phyloP scores from a whole-genome alignment of 2,888 invertebrate genomes.

The Catonia carolina region DNA sequence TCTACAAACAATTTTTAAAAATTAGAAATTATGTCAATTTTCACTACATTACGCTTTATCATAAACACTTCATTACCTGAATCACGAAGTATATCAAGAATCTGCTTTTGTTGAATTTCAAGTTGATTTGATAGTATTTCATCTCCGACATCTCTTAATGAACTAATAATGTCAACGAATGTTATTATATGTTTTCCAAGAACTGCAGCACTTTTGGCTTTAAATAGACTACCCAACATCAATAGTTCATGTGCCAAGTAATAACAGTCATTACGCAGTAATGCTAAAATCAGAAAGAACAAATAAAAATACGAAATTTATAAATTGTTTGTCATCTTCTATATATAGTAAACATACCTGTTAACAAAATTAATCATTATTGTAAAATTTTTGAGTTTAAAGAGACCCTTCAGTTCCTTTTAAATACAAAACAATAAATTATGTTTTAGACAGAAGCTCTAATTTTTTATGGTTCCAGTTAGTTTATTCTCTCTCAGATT shows the following conservation, averaged over 20 bases:
- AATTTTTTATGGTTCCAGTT: too few relatives aligned
- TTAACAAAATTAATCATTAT: constrained; percentile 32
- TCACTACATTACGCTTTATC: too few relatives aligned
- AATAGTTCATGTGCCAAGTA: constrained; percentile 70
- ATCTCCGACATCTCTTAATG: constrained; percentile 60
- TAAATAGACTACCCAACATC: constrained; percentile 46
- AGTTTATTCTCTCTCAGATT: too few relatives aligned
- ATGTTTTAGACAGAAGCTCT: too few relatives aligned
- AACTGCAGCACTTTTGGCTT: constrained; percentile 8
- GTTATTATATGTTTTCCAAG: constrained; percentile 43
- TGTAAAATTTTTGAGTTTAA: too few relatives aligned
- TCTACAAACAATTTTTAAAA: too few relatives aligned
- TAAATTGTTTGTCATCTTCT: too few relatives aligned
- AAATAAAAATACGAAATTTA: too few relatives aligned
- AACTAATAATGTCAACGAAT: constrained; percentile 60
- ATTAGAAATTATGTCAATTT: too few relatives aligned
- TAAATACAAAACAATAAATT: too few relatives aligned
- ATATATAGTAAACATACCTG: constrained; percentile 43
- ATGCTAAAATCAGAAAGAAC: constrained; percentile 38
- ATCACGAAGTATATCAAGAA: constrained; percentile 65
- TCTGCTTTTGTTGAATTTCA: constrained; percentile 65
- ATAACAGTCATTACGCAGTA: constrained; percentile 89
- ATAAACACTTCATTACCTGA: too few relatives aligned
- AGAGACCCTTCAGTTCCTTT: too few relatives aligned
- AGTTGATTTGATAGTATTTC: constrained; percentile 66